These are phyloP conservation scores for Onychorhynchus coronatus DNA, from an alignment of 2,113 vertebrate genomes.

Conservation along the genomic window DNA sequence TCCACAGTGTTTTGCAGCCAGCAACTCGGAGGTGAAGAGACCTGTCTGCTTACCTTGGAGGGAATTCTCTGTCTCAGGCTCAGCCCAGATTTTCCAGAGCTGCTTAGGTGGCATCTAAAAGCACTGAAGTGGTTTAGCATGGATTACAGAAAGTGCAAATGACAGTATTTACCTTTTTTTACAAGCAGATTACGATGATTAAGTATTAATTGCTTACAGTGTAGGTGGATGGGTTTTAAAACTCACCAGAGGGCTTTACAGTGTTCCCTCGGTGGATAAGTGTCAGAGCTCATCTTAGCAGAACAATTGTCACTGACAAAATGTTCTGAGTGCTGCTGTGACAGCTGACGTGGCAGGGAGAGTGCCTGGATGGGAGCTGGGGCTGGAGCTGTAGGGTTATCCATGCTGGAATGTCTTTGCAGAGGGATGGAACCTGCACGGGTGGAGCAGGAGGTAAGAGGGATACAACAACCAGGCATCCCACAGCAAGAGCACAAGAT, in stretches of 20 bases:
- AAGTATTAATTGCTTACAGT: background rate
- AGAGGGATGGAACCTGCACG: background rate
- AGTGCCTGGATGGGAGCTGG: background rate
- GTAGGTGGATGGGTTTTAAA: background rate
- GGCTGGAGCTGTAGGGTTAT: background rate
- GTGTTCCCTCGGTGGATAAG: background rate
- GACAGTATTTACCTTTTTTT: background rate
- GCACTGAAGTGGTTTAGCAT: background rate
- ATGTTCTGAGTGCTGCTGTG: background rate
- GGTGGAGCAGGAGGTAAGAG: background rate
- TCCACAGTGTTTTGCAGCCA: background rate
- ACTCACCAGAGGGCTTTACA: background rate
- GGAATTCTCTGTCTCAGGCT: background rate
- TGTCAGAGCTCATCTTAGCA: background rate
- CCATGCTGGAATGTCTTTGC: rapidly evolving
- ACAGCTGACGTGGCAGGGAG: background rate
- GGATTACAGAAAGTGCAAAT: background rate
- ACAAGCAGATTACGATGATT: background rate
- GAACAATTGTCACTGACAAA: background rate
- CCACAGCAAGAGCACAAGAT: background rate
- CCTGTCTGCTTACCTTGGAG: background rate
- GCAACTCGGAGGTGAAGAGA: background rate
- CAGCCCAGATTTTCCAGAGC: background rate
- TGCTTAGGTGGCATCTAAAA: background rate
- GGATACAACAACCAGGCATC: background rate